Evolutionary conservation across 2,888 invertebrate species (phyloP), one percentile per base, ranked within the genome.

Genomic region (Mellilla xanthometata): DNA sequence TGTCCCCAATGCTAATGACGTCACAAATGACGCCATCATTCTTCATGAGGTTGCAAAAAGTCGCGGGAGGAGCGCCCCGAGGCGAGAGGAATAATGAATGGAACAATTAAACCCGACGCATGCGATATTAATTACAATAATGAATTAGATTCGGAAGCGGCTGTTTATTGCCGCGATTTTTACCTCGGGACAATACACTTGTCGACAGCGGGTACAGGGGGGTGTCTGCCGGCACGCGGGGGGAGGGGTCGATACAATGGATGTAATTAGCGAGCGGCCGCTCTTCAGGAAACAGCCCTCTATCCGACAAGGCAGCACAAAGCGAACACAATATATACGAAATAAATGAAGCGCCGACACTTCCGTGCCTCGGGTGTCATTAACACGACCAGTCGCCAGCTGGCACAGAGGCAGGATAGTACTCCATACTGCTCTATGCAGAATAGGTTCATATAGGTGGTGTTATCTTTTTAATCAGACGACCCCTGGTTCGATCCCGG

Each of bases 111-210:
- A 34, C n/a, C n/a, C n/a, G n/a, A 42, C 12, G 28, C 28, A 29
- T 53, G 36, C 51, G 27, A 34, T 43, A 54, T 54, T 54, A 55
- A 56, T 54, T 54, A 51, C 39, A 35, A 32, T 38, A 44, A 52
- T 56, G 39, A 52, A 56, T 56, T 45, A 50, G 35, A 39, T 49
- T 48, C 36, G 42, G 45, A 41, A 56, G 49, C 40, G 32, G 36
- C 31, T 28, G 36, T 36, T 40, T 56, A 40, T 39, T 27, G 23
- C 22, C 40, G 22, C 43, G 39, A 50, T 49, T 48, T 54, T 53
- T 38, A 55, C 43, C 12, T 11, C 11, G 11, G 24, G 13, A 5
- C 15, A 3, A 19, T 3, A 3, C 15, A 5, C 15, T 19, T 19
- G 15, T 19, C 1, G 15, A 3, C 2, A 19, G 8, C 39, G 30